Evolutionary conservation across 2,888 invertebrate species (phyloP).

Genomic region (Serripes groenlandicus): DNA sequence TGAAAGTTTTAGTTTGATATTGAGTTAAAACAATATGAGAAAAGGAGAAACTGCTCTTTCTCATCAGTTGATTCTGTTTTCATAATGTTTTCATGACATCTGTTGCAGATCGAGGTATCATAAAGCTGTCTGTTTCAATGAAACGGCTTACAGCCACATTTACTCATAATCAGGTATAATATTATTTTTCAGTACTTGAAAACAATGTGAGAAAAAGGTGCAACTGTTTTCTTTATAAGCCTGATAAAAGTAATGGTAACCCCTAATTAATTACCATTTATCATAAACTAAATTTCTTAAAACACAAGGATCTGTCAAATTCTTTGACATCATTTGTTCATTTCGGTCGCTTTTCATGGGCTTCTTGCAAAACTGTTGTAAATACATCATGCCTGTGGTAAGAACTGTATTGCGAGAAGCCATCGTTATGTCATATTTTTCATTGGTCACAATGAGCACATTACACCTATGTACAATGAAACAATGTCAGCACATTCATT

Average conservation of each 20-base stretch:
- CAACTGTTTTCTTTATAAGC: too few relatives aligned
- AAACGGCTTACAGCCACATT: too few relatives aligned
- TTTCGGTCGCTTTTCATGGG: background rate
- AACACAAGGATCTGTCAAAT: too few relatives aligned
- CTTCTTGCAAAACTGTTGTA: too few relatives aligned
- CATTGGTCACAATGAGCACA: constrained; percentile 4
- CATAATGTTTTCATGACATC: background rate
- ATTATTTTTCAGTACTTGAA: too few relatives aligned
- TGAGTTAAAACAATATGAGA: background rate
- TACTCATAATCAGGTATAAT: too few relatives aligned
- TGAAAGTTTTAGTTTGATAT: background rate
- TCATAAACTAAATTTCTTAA: too few relatives aligned
- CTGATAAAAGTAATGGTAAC: too few relatives aligned
- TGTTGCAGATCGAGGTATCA: too few relatives aligned
- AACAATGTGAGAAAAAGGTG: too few relatives aligned
- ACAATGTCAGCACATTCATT: background rate
- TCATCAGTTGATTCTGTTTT: background rate
- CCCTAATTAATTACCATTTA: too few relatives aligned
- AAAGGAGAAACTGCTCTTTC: background rate
- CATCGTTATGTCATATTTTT: background rate
- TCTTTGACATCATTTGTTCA: background rate
- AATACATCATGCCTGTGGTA: background rate
- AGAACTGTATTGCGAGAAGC: background rate
- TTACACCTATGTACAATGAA: constrained; percentile 7
- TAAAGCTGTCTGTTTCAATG: too few relatives aligned